Conservation (phyloP, 2,113 vertebrate species). For the Mustelus asterias region DNA sequence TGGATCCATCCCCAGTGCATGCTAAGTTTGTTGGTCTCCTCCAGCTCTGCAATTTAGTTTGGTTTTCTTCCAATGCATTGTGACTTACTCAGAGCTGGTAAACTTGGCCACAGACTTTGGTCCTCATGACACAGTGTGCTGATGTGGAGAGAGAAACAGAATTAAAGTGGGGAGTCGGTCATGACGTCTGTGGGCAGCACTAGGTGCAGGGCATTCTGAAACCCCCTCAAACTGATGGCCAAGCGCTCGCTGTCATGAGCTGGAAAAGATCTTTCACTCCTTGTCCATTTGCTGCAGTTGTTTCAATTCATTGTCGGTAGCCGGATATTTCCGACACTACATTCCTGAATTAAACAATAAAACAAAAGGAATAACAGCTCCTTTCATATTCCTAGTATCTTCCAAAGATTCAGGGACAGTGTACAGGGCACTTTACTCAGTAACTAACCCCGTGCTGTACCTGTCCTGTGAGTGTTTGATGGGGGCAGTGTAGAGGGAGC, state of each 20-base stretch:
- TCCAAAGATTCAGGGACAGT: background rate
- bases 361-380: background rate
- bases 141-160: too few relatives aligned
- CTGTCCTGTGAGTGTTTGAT: too few relatives aligned
- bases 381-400: background rate
- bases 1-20: background rate
- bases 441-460: too few relatives aligned
- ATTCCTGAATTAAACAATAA: background rate
- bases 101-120: background rate
- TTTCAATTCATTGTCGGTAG: background rate
- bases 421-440: too few relatives aligned
- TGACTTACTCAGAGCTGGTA: background rate
- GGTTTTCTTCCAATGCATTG: background rate
- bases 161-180: too few relatives aligned
- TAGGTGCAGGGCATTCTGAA: background rate
- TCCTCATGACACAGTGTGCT: background rate
- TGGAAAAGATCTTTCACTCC: background rate
- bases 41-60: background rate
- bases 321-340: background rate
- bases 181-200: background rate
- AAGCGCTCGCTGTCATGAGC: background rate
- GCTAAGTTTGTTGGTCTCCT: background rate
- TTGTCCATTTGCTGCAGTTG: background rate
- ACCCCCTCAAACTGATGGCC: background rate
- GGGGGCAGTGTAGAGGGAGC: too few relatives aligned